Base-by-base conservation (phyloP, 1,140 invertebrate species). In the Temnothorax curvispinosus region DNA sequence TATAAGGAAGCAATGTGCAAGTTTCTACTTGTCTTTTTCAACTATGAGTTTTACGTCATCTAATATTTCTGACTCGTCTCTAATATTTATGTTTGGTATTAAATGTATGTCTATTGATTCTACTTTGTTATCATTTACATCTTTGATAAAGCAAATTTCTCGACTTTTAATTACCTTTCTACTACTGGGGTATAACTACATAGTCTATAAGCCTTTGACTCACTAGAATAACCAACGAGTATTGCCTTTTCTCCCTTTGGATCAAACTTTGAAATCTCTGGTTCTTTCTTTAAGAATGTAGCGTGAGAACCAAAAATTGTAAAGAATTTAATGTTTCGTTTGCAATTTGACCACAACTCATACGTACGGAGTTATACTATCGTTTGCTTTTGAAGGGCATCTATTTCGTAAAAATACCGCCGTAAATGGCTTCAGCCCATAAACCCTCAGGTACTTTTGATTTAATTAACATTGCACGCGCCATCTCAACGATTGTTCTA, bases 221-320 rank as follows among this genome's bases (percentile, higher is more conserved):
- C 75, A 7, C 3, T 62, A 15, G 82, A 58, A 72, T 88, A 88
- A 18, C 71, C 84, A 0, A 88, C 84, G 5, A 88, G 18, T 8
- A 86, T 75, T 13, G 56, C 69, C 6, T 54, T 32, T 44, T 78
- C 64, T 6, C 67, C 58, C 18, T 65, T 78, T n/a, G 76, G n/a
- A 13, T 93, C 87, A n/a, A 92, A 89, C 81, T 94, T 94, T 56
- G 13, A 69, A 32, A 80, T 65, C 13, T 85, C 87, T 52, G 89
- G 88, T 44, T 87, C 77, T 35, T 91, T 72, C n/a, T 77, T 75
- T 50, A 86, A 69, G 13, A 89, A 88, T 18, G 89, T 90, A n/a
- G 91, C 93, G 13, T 71, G 50, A 44, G 8, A 86, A 64, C 93
- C 76, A 90, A 94, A 94, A 11, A 89, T 92, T 72, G 85, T 84